phyloP scores from a whole-genome alignment of 2,888 invertebrate genomes.

The Hymenopus coronatus region DNA sequence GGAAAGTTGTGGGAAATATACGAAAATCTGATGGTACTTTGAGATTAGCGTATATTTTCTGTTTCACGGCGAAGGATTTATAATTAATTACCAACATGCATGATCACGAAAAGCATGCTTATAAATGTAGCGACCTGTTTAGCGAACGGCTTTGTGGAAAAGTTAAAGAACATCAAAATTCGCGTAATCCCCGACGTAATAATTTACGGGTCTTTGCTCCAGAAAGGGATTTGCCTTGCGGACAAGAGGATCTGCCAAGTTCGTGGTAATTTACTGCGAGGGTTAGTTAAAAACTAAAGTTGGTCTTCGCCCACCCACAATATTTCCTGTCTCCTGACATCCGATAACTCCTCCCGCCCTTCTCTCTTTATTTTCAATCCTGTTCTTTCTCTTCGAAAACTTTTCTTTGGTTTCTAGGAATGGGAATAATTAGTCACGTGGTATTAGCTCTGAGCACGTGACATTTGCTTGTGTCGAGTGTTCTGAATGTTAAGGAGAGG shows the following conservation, averaged over 20 bases:
- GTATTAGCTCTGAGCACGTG: not conserved
- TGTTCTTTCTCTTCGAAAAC: not conserved
- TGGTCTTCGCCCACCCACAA: not conserved
- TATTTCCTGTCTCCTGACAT: not conserved
- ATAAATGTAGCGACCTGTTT: not conserved
- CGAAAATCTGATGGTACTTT: not conserved
- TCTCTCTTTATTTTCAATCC: not conserved
- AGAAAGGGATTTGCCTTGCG: not conserved
- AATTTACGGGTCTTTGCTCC: not conserved
- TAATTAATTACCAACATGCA: not conserved
- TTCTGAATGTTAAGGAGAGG: not conserved
- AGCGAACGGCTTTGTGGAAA: not conserved
- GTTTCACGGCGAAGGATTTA: not conserved
- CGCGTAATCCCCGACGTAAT: not conserved
- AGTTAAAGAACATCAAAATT: not conserved
- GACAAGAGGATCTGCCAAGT: not conserved
- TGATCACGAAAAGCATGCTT: not conserved
- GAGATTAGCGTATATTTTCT: not conserved
- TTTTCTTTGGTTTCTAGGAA: constrained; percentile 11
- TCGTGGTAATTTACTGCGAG: not conserved
- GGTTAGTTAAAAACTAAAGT: not conserved
- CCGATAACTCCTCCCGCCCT: not conserved
- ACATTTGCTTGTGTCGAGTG: not conserved
- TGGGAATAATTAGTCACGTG: constrained; percentile 17
- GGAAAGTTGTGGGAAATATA: not conserved